A percentile compares a stretch with the other conserved stretches of the same genome.
These are phyloP conservation scores for Puma concolor DNA, from an alignment of 2,113 vertebrate genomes.

Conservation along the genomic window DNA sequence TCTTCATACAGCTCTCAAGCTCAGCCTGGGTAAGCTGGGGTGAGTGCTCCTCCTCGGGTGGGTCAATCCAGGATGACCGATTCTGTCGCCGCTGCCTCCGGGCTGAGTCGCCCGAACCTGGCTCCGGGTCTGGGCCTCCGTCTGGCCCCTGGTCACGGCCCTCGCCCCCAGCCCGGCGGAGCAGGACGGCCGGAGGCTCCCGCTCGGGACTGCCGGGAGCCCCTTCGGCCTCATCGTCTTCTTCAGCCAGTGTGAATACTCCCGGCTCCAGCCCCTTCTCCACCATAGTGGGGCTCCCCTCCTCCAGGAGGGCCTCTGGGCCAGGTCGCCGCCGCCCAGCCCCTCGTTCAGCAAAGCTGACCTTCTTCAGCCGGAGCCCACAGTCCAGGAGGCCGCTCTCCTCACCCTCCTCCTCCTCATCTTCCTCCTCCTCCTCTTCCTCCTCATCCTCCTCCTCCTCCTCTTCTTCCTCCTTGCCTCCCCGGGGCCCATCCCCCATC, in stretches of 20 bases:
- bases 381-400: constrained; percentile 93
- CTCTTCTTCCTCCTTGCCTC: constrained; percentile 83
- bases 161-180: constrained; percentile 11
- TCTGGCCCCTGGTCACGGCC: constrained; percentile 22
- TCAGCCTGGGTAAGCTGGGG: constrained; percentile 94
- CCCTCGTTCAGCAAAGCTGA: constrained; percentile 95
- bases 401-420: constrained; percentile 90
- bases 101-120: constrained; percentile 63
- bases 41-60: constrained; percentile 89
- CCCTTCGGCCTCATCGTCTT: constrained; percentile 91
- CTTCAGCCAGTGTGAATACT: constrained; percentile 93
- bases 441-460: constrained; percentile 92
- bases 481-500: constrained; percentile 32
- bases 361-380: constrained; percentile 94
- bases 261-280: constrained; percentile 95
- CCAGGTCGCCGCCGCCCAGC: constrained; percentile 84
- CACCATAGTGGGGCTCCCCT: constrained; percentile 97
- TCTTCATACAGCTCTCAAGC: constrained; percentile 98
- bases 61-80: constrained; percentile 95
- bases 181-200: constrained; percentile 52
- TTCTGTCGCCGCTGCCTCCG: constrained; percentile 84
- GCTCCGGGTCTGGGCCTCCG: constrained; percentile 52
- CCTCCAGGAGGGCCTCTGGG: constrained; percentile 91
- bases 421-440: constrained; percentile 89
- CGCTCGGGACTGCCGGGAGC: constrained; percentile 62